Evolutionary conservation across 1,140 invertebrate species (phyloP), one percentile per base, ranked within the genome.

Genomic region (Microvelia longipes): DNA sequence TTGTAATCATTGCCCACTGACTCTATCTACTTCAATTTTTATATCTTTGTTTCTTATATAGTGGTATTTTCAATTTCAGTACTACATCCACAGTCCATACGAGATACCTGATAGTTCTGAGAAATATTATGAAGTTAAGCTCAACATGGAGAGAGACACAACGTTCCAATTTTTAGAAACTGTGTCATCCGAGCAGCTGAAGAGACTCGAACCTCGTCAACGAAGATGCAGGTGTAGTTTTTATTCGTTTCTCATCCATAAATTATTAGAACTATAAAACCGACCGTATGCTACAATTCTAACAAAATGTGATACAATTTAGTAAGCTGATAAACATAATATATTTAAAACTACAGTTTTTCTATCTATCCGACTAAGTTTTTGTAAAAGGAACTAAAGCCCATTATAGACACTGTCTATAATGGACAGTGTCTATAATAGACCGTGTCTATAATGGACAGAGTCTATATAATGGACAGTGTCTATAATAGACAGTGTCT

Each of bases 31-130:
- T n/a, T n/a, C n/a, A n/a, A n/a, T n/a, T n/a, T n/a, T n/a, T n/a
- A n/a, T n/a, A n/a, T n/a, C n/a, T n/a, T n/a, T n/a, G n/a, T n/a
- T n/a, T n/a, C n/a, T n/a, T 50, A 50, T 11, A 11, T 11, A 50
- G 5, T 50, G 19, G 5, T 50, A 50, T 50, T 50, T 50, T 50
- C 5, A 11, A 11, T 50, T 50, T 28, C 74, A 85, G 84, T 83
- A 83, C 73, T 85, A 83, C 76, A 69, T 83, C 0, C 84, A 86
- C 75, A 85, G 84, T 0, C 80, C 83, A 26, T 81, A 82, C 68
- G 85, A 86, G 65, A 76, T 85, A 2, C 76, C 80, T 11, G 82
- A 85, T 68, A 73, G 79, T 15, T 77, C 76, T 1, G 73, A 73
- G 0, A 71, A 73, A 1, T 73, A 75, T 0, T 76, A 76, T 5